Conservation (phyloP, 2,888 invertebrate genomes). For the Bombyx huttoni region DNA sequence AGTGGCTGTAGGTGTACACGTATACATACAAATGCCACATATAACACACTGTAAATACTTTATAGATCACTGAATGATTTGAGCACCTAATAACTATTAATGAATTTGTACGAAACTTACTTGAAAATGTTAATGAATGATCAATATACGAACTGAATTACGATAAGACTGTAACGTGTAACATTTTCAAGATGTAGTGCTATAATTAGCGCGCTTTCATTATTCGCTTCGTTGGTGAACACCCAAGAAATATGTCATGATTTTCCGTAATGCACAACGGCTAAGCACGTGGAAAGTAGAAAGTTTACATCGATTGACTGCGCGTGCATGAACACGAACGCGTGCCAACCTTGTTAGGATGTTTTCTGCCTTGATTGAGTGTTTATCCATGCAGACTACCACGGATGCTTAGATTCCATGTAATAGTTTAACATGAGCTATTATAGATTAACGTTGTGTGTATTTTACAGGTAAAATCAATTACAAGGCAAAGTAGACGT, state of each 20-base stretch:
- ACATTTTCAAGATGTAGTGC: background rate
- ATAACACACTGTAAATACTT: too few species aligned
- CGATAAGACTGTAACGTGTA: too few species aligned
- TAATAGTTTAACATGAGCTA: constrained; percentile 17
- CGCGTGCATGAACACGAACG: constrained; percentile 57
- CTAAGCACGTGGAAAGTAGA: constrained; percentile 63
- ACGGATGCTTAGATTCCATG: background rate
- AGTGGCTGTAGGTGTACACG: too few species aligned
- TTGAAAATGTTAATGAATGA: constrained; percentile 27
- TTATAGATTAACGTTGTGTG: background rate
- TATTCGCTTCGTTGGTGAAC: constrained; percentile 56
- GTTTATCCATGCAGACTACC: constrained; percentile 18
- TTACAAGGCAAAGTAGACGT: background rate
- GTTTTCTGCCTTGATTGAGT: constrained; percentile 20
- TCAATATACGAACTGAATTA: constrained; percentile 9
- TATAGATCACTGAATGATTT: too few species aligned
- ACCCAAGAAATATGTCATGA: constrained; percentile 59
- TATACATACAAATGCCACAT: too few species aligned
- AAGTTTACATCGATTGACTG: constrained; percentile 66
- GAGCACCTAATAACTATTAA: too few species aligned
- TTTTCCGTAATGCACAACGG: constrained; percentile 60
- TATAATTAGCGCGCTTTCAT: constrained; percentile 41
- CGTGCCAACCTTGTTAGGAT: constrained; percentile 29
- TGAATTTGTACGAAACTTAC: background rate
- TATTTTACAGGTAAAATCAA: background rate